Evolutionary conservation across 2,888 invertebrate species (phyloP), one percentile per base, ranked within the genome.

Genomic region (Mayetiola destructor): DNA sequence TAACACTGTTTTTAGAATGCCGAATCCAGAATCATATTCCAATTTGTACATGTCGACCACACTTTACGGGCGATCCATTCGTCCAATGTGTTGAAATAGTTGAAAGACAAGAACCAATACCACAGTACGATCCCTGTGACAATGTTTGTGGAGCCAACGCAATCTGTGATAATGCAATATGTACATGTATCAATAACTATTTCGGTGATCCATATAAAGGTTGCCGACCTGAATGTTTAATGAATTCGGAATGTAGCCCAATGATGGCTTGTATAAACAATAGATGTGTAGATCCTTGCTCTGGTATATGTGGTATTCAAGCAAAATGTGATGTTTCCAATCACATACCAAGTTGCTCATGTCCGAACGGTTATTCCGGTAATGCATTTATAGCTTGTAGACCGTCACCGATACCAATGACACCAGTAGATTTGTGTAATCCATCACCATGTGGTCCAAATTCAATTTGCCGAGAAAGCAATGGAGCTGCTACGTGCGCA

Each of bases 71-170:
- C 8, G 81, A 85, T 73, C 79, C 82, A 16, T 82, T 82, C 66
- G 75, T 75, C 1, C 75, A 78, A 62, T 81, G 81, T 61, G 73
- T 75, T 2, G 73, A 75, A 64, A 68, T 80, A 55, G 66, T 68
- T 56, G 69, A 68, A 58, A 62, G 62, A 60, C 78, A 79, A 61
- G 77, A 78, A 32, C 81, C 82, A 36, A 30, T 32, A 60, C 40
- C 78, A 62, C 39, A 66, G 62, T 85, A 86, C 52, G 82, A 80
- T 66, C 79, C 78, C 3, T 84, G 83, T 66, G 75, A 79, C 66
- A 84, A 82, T 55, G 87, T 88, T 1, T 90, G 89, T 66, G 85
- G 88, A n/a, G 71, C 84, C 10, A 88, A 88, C 68, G 82, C 85
- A 37, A 76, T 80, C 64, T 84, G 82, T 65, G 76, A 77, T 56